Conservation (phyloP, 2,797 vertebrate genomes). For the Anguilla anguilla region DNA sequence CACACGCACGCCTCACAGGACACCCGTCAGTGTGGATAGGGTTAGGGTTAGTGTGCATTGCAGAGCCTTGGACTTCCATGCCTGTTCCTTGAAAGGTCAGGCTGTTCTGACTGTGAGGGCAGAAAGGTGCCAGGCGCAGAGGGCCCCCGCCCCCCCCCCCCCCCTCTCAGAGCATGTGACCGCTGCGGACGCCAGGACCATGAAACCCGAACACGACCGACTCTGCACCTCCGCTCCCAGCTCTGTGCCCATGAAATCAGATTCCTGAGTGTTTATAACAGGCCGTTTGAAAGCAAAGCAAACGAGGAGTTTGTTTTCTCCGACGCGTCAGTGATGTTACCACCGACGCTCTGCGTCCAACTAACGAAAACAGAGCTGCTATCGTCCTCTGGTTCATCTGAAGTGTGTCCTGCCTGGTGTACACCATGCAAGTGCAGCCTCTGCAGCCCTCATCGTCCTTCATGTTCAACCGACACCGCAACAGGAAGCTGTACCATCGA, state of each 20-base stretch:
- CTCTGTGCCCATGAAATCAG: background rate
- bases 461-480: background rate
- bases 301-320: background rate
- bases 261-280: background rate
- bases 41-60: background rate
- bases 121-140: background rate
- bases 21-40: too few relatives aligned
- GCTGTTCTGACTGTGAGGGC: background rate
- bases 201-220: background rate
- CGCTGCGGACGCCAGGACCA: background rate
- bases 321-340: background rate
- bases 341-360: background rate
- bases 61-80: background rate
- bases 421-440: background rate
- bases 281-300: background rate
- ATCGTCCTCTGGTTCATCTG: background rate
- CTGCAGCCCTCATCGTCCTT: background rate
- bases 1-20: background rate
- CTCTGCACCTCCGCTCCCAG: background rate
- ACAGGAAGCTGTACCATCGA: background rate
- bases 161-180: background rate
- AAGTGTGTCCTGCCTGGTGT: background rate
- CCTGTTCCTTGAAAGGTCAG: background rate
- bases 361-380: background rate
- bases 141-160: background rate